Evolutionary conservation across 2,797 vertebrate genomes (phyloP).

Genomic region (Tadarida brasiliensis): DNA sequence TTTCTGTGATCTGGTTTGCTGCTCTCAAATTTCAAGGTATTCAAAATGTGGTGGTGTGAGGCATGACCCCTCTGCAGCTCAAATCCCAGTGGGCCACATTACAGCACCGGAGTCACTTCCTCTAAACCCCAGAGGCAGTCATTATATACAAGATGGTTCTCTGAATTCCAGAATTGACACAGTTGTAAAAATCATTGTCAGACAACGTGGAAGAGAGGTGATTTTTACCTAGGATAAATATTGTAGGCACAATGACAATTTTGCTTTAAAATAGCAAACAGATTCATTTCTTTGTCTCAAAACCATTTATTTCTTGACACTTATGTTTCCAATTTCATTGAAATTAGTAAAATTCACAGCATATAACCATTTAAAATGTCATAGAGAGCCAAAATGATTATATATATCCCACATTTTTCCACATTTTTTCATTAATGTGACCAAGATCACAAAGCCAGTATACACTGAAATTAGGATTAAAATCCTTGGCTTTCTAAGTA

Average conservation of each 20-base stretch:
- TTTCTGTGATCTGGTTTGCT: not conserved
- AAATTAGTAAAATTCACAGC: conserved; percentile 48
- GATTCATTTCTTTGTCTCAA: conserved; percentile 10
- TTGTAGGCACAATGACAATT: not conserved
- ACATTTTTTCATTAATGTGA: conserved; percentile 24
- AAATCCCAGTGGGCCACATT: conserved; percentile 7
- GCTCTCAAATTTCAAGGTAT: conserved; percentile 26
- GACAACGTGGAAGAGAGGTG: not conserved
- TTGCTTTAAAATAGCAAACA: conserved; percentile 57
- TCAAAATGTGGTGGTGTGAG: not conserved
- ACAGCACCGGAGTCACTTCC: not conserved
- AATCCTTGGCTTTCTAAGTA: conserved; percentile 3
- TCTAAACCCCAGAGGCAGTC: not conserved
- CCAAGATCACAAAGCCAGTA: conserved; percentile 37
- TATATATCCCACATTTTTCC: not conserved
- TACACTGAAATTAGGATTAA: conserved; percentile 46
- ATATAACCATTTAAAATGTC: conserved; percentile 52
- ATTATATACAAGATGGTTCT: conserved; percentile 29
- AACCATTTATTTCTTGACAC: conserved; percentile 52
- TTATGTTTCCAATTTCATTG: conserved; percentile 41
- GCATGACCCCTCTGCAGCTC: not conserved
- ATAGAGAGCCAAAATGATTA: not conserved
- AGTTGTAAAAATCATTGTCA: conserved; percentile 28
- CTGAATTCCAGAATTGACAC: conserved; percentile 28
- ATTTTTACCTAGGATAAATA: conserved; percentile 51